phyloP scores from a whole-genome alignment of 2,888 invertebrate species.

The Cephus rjabovi region DNA sequence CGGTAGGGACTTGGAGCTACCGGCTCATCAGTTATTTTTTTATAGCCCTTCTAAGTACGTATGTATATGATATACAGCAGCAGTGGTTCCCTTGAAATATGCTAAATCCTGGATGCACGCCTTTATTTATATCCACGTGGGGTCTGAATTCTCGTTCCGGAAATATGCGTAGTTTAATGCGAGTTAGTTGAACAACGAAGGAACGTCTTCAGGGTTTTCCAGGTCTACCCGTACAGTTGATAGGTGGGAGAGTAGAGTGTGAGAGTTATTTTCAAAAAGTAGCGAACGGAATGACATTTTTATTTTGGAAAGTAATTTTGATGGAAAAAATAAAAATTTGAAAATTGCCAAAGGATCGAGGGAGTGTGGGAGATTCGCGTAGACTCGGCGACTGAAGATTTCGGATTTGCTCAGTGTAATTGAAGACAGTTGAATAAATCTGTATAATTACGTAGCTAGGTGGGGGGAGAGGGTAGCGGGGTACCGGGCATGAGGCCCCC shows the following conservation, averaged over 20 bases:
- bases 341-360: no score
- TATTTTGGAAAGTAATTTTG: no score
- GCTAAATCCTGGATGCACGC: constrained; percentile 9
- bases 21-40: constrained; percentile 27
- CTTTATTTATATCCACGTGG: background rate
- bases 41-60: background rate
- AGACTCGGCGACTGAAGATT: no score
- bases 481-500: constrained; percentile 8
- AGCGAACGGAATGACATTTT: background rate
- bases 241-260: no score
- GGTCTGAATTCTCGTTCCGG: no score
- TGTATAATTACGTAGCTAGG: constrained; percentile 46
- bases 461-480: constrained; percentile 26
- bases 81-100: constrained; percentile 23
- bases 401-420: constrained; percentile 18
- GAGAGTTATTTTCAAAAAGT: no score
- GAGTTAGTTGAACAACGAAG: no score
- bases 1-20: constrained; percentile 30
- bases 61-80: background rate
- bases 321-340: no score
- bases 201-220: no score
- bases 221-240: no score
- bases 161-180: no score
- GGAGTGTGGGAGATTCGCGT: no score
- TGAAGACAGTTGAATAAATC: constrained; percentile 44